phyloP scores from a whole-genome alignment of 1,140 invertebrate genomes.

The Lepidostoma basale region DNA sequence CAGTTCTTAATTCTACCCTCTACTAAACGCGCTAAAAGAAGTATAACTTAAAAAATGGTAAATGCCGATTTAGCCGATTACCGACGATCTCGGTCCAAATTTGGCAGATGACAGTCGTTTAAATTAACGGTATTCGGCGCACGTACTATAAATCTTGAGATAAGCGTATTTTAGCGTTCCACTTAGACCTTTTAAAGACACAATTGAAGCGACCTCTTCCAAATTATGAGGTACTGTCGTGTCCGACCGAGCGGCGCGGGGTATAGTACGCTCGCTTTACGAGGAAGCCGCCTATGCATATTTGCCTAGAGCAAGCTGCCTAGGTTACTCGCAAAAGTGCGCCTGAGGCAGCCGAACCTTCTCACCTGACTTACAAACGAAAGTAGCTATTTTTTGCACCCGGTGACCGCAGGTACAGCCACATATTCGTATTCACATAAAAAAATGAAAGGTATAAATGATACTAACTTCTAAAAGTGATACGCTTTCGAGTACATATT shows the following conservation, averaged over 20 bases:
- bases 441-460: slow-evolving; percentile 23
- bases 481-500: slow-evolving; percentile 14
- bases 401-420: slow-evolving; percentile 3
- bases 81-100: not conserved
- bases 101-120: not conserved
- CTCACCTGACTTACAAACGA: slow-evolving; percentile 7
- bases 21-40: too few relatives aligned
- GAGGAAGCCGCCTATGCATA: not conserved
- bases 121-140: slow-evolving; percentile 5
- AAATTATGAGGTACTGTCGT: slow-evolving; percentile 7
- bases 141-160: slow-evolving; percentile 12
- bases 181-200: slow-evolving; percentile 22
- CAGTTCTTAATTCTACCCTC: too few relatives aligned
- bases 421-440: not conserved
- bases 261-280: too few relatives aligned
- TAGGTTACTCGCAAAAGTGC: not conserved
- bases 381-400: slow-evolving; percentile 15
- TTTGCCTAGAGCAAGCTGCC: slow-evolving; percentile 1
- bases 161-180: slow-evolving; percentile 6
- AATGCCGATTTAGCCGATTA: too few relatives aligned
- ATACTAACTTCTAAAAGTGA: not conserved
- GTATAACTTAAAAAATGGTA: too few relatives aligned
- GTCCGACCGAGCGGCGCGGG: too few relatives aligned
- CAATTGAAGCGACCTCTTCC: slow-evolving; percentile 1
- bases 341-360: slow-evolving; percentile 4